phyloP scores from a whole-genome alignment of 2,888 invertebrate genomes.

The Scaptomyza tumidula region DNA sequence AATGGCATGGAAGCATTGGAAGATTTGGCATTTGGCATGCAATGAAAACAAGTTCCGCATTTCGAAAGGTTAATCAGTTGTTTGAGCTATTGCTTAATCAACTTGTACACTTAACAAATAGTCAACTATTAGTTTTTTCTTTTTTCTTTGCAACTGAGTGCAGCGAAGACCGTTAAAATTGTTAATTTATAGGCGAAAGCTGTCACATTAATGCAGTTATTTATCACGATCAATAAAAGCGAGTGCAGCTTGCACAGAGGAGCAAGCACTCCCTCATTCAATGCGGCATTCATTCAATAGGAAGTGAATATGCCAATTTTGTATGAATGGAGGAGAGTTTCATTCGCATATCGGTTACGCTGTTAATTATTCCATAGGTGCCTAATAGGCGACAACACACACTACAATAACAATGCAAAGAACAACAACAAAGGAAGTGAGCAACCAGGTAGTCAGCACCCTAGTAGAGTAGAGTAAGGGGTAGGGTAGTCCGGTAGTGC shows the following conservation, averaged over 20 bases:
- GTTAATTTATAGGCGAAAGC: conserved; percentile 68
- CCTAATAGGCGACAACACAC: conserved; percentile 60
- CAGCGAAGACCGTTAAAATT: conserved; percentile 45
- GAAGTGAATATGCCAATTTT: conserved; percentile 68
- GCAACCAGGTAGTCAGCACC: conserved; percentile 32
- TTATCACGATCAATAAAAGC: conserved; percentile 64
- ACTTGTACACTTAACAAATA: conserved; percentile 11
- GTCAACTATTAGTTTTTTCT: conserved; percentile 1
- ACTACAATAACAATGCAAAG: conserved; percentile 25
- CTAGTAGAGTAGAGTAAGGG: background rate
- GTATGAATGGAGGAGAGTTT: conserved; percentile 28
- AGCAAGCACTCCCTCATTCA: conserved; percentile 45
- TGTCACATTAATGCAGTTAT: conserved; percentile 78
- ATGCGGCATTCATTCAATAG: conserved; percentile 28
- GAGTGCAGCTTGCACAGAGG: conserved; percentile 31
- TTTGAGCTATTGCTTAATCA: conserved; percentile 43
- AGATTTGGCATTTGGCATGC: conserved; percentile 28
- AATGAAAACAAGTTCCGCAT: conserved; percentile 24
- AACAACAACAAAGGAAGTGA: conserved; percentile 51
- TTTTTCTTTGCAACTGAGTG: conserved; percentile 1
- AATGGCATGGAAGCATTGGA: conserved; percentile 7
- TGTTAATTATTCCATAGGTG: conserved; percentile 73
- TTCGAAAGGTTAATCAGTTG: conserved; percentile 30
- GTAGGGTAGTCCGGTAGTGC: conserved; percentile 21
- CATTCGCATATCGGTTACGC: conserved; percentile 68